phyloP scores from a whole-genome alignment of 2,797 vertebrate genomes.

The Tolypeutes matacus region DNA sequence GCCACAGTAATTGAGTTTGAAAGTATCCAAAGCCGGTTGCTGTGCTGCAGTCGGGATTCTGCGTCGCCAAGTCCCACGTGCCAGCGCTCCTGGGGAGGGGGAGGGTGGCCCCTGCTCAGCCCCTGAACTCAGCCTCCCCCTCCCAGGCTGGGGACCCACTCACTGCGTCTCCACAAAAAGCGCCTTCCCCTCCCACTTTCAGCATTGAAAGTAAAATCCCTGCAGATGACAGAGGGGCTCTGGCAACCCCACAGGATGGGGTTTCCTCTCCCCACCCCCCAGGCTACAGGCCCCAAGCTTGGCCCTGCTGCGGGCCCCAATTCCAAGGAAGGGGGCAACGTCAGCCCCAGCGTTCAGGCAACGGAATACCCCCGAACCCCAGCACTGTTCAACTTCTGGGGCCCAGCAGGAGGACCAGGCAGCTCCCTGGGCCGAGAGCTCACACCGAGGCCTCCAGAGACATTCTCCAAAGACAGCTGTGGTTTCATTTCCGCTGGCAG shows the following conservation, averaged over 20 bases:
- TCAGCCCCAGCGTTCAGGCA: neutral
- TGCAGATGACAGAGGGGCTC: neutral
- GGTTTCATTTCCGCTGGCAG: slow-evolving; percentile 87
- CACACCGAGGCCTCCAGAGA: slow-evolving; percentile 3
- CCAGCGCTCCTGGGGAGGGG: neutral
- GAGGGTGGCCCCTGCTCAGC: neutral
- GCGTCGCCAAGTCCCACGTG: slow-evolving; percentile 64
- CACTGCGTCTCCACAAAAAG: neutral
- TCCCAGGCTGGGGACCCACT: neutral
- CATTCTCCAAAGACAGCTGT: slow-evolving; percentile 74
- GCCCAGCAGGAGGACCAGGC: neutral
- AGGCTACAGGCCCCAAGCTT: neutral
- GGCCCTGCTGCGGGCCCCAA: neutral
- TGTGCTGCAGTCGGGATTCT: slow-evolving; percentile 59
- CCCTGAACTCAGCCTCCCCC: neutral
- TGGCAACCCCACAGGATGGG: neutral
- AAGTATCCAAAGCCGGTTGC: slow-evolving; percentile 75
- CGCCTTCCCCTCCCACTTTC: neutral
- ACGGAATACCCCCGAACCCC: neutral
- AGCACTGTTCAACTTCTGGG: neutral
- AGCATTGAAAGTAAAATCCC: neutral
- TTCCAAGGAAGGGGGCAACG: neutral
- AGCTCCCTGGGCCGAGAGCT: neutral
- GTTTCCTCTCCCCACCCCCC: neutral
- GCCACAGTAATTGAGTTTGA: slow-evolving; percentile 79